These are phyloP conservation scores for Aromia moschata DNA, from an alignment of 2,888 invertebrate species.

Conservation along the genomic window DNA sequence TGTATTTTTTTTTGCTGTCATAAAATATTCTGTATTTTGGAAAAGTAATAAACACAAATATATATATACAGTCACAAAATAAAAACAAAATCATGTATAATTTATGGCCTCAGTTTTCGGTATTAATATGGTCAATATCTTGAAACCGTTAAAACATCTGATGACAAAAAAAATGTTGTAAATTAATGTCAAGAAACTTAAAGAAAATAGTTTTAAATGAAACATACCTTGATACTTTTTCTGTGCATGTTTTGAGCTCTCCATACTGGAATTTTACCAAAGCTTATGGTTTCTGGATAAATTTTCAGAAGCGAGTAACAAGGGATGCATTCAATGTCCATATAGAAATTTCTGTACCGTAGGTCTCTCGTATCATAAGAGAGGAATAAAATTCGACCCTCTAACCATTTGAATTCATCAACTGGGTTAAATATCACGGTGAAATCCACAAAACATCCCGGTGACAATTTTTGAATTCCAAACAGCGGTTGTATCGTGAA, in stretches of 20 bases:
- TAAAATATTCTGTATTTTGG: no score
- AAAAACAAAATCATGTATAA: no score
- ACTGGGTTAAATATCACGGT: conserved; percentile 36
- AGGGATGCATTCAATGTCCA: conserved; percentile 37
- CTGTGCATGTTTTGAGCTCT: conserved; percentile 22
- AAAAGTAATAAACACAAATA: no score
- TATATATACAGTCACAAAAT: no score
- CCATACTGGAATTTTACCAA: conserved; percentile 44
- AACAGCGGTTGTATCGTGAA: conserved; percentile 38
- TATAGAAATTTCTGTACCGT: conserved; percentile 32
- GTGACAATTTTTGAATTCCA: conserved; percentile 39
- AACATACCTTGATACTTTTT: conserved; percentile 35
- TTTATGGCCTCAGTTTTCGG: no score
- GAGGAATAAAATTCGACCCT: conserved; percentile 37
- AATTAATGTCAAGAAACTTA: no score
- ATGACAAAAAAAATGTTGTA: no score
- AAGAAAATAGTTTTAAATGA: no score
- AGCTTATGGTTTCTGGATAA: conserved; percentile 32
- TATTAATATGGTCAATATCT: no score
- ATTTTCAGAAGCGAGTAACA: conserved; percentile 35
- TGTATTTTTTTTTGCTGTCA: no score
- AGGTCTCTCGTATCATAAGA: conserved; percentile 32
- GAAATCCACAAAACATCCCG: conserved; percentile 34
- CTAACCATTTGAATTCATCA: conserved; percentile 21
- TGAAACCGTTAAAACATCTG: no score